Evolutionary conservation across 2,113 vertebrate genomes (phyloP), one percentile per base, ranked within the genome.

Genomic region (Megaptera novaeangliae): DNA sequence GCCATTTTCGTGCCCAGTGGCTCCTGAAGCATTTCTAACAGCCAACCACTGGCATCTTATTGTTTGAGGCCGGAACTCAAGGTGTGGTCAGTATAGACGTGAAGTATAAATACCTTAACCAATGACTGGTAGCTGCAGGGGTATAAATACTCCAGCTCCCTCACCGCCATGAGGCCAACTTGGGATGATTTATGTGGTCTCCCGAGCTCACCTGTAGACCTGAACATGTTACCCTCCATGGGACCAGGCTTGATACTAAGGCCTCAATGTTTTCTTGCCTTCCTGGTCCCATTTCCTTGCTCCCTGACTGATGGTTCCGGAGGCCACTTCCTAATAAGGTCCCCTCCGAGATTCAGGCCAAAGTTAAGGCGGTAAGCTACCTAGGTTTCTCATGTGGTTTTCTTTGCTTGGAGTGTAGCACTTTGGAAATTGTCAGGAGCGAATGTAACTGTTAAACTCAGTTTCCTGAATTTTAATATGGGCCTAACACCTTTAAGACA

Each of bases 341-440:
- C n/a, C 34, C 3, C n/a, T 52, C 34, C 13, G 75, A 20, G 20
- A 11, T 3, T 3, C 66, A 69, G 34, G 44, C 6, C 57, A 34
- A 63, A 44, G 44, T 14, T 49, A 31, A 7, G 41, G 20, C 14
- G 17, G 34, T 6, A 27, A 17, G n/a, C 6, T 4, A 3, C 68
- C 41, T 6, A 29, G 9, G 1, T 13, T 69, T 34, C 39, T 39
- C 34, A 27, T 0, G 0, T 17, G 55, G 41, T 29, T 18, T 5
- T 49, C 36, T 46, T 18, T 20, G 20, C 39, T 23, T 72, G 41
- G 41, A 25, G 18, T 15, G 23, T 34, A 12, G 49, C 75, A 44
- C 61, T 44, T 5, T 59, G 34, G 64, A 71, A 75, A 25, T 34
- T 14, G 27, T 36, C 3, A 3, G 59, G 68, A 5, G 12, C 49